Evolutionary conservation across 2,888 invertebrate genomes (phyloP).

Genomic region (Phyllotreta striolata): DNA sequence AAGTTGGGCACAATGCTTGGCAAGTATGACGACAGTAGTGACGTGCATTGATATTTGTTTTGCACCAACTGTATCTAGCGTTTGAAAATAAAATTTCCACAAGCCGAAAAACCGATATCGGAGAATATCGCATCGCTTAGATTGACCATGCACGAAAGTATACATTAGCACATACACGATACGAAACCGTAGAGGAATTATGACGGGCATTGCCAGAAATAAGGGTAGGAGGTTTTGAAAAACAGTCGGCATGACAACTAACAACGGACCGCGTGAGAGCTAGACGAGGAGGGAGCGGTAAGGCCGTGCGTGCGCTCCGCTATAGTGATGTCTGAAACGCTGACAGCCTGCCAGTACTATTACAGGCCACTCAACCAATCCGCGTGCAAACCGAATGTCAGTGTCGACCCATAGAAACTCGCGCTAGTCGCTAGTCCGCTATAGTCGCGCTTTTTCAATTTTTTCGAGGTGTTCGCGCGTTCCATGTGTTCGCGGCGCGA

Average conservation of each 20-base stretch:
- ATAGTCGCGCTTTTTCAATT: slow-evolving; percentile 49
- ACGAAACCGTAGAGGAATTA: slow-evolving; percentile 57
- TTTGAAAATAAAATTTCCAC: no score
- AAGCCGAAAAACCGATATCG: no score
- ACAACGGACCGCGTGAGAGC: slow-evolving; percentile 40
- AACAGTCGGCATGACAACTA: slow-evolving; percentile 55
- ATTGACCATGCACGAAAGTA: neutral
- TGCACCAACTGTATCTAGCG: no score
- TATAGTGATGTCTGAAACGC: slow-evolving; percentile 64
- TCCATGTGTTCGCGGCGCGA: slow-evolving; percentile 34
- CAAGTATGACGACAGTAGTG: no score
- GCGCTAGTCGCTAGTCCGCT: slow-evolving; percentile 25
- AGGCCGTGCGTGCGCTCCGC: slow-evolving; percentile 58
- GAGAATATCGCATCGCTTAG: no score
- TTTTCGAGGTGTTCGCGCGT: slow-evolving; percentile 38
- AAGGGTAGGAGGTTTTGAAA: slow-evolving; percentile 60
- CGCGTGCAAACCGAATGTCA: slow-evolving; percentile 60
- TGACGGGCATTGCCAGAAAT: slow-evolving; percentile 57
- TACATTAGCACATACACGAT: neutral
- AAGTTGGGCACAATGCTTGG: no score
- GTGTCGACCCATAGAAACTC: slow-evolving; percentile 55
- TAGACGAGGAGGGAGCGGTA: slow-evolving; percentile 47
- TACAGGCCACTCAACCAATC: slow-evolving; percentile 61
- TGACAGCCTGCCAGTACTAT: slow-evolving; percentile 63
- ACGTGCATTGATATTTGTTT: no score